Evolutionary conservation across 2,113 vertebrate genomes (phyloP).

Genomic region (Muscicapa adusta): DNA sequence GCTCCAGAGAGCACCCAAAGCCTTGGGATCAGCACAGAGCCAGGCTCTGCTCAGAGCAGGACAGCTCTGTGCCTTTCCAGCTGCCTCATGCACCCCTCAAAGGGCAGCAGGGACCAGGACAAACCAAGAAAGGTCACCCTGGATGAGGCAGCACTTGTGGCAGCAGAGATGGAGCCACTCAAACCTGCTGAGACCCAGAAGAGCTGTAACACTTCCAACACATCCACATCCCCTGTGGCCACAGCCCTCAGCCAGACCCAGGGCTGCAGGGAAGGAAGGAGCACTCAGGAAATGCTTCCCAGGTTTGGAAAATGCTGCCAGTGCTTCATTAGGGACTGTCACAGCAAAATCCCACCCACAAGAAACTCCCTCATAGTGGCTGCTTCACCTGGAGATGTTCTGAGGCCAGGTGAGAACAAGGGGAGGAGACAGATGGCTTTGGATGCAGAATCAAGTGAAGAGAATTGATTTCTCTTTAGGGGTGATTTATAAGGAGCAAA

Average conservation of each 20-base stretch:
- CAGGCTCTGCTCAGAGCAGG: not conserved
- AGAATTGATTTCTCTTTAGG: not conserved
- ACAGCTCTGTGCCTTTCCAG: not conserved
- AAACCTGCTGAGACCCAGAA: not conserved
- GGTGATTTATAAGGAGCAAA: not conserved
- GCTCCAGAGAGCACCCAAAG: not conserved
- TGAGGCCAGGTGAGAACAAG: not conserved
- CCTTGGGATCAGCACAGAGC: not conserved
- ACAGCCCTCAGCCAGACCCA: not conserved
- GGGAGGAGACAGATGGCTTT: not conserved
- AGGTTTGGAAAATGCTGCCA: not conserved
- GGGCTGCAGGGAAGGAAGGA: not conserved
- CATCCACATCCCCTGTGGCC: not conserved
- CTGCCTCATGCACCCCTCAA: not conserved
- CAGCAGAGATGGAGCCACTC: not conserved
- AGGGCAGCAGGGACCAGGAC: not conserved
- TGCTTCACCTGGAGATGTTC: not conserved
- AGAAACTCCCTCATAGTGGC: fast-evolving
- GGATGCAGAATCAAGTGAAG: not conserved
- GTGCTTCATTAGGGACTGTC: not conserved
- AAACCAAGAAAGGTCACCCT: not conserved
- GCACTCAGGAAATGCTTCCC: fast-evolving
- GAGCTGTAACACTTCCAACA: not conserved
- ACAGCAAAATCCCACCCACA: not conserved
- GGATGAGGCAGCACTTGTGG: fast-evolving